Conservation (phyloP, 2,113 vertebrate genomes). For the Pycnonotus jocosus region DNA sequence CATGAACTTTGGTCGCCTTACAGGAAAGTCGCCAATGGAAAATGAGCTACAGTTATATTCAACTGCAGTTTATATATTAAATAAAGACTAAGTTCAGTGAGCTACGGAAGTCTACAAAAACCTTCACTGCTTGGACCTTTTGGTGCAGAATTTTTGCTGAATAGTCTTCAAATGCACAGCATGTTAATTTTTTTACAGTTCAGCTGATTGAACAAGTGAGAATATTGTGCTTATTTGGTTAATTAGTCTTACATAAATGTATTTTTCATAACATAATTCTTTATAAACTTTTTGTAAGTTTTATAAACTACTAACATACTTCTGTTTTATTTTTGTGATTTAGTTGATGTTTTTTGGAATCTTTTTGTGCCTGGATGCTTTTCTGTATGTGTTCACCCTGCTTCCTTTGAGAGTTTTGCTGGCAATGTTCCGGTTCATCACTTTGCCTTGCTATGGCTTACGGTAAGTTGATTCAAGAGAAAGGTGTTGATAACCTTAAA, state of each 20-base stretch:
- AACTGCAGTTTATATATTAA: neutral
- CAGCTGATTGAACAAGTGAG: neutral
- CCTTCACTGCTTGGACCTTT: neutral
- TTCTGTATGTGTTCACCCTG: constrained; percentile 95
- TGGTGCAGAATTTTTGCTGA: constrained; percentile 18
- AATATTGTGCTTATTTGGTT: neutral
- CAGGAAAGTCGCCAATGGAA: neutral
- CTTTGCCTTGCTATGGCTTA: constrained; percentile 90
- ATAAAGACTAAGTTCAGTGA: neutral
- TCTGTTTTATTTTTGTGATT: constrained; percentile 52
- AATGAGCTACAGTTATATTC: neutral
- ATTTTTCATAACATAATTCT: neutral
- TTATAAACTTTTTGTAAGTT: neutral
- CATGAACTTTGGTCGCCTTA: neutral
- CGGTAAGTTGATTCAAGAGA: constrained; percentile 75
- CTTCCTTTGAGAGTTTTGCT: constrained; percentile 91
- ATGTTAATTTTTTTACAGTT: neutral
- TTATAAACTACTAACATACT: neutral
- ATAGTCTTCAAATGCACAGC: neutral
- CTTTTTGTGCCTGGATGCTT: constrained; percentile 95
- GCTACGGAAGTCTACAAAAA: neutral
- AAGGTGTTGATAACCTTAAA: neutral
- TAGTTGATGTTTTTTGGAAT: constrained; percentile 96
- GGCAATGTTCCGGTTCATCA: constrained; percentile 86
- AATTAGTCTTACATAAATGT: neutral